phyloP scores from a whole-genome alignment of 2,888 invertebrate genomes.

The Matsumyia berberina region DNA sequence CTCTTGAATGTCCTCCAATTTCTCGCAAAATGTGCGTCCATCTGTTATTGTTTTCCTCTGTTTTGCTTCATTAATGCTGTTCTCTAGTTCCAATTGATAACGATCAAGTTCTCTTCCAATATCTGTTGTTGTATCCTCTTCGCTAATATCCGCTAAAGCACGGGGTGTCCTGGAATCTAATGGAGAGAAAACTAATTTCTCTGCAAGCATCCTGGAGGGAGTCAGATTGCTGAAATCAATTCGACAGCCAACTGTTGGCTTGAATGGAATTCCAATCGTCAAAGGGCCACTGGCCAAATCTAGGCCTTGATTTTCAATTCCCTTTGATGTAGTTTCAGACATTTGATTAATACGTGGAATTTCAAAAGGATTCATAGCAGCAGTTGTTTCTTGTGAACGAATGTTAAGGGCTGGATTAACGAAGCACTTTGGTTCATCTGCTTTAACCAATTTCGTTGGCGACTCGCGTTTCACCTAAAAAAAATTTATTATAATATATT shows the following conservation, averaged over 20 bases:
- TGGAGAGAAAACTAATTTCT: constrained; percentile 83
- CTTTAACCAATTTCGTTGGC: constrained; percentile 24
- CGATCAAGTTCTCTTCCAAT: constrained; percentile 83
- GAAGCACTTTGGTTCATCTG: constrained; percentile 79
- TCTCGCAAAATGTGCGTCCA: constrained; percentile 30
- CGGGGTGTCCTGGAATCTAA: constrained; percentile 73
- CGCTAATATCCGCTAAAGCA: constrained; percentile 81
- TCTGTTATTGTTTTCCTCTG: constrained; percentile 78
- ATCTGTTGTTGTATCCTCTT: constrained; percentile 82
- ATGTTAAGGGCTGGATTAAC: constrained; percentile 83
- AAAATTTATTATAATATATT: background rate
- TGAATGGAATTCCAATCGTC: constrained; percentile 82
- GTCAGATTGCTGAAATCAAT: constrained; percentile 83
- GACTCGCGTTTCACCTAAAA: constrained; percentile 79
- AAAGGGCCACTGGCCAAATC: constrained; percentile 78
- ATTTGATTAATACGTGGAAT: constrained; percentile 79
- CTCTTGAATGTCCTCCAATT: constrained; percentile 64
- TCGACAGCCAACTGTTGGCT: constrained; percentile 82
- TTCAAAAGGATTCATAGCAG: constrained; percentile 83
- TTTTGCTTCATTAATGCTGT: constrained; percentile 84
- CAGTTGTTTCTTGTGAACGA: constrained; percentile 80
- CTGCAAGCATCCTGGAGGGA: constrained; percentile 82
- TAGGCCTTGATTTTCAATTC: constrained; percentile 78
- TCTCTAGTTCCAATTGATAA: constrained; percentile 84
- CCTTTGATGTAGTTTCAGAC: constrained; percentile 55